Base-by-base conservation (phyloP, 2,113 vertebrate genomes). In the Campylomormyrus tamandua region DNA sequence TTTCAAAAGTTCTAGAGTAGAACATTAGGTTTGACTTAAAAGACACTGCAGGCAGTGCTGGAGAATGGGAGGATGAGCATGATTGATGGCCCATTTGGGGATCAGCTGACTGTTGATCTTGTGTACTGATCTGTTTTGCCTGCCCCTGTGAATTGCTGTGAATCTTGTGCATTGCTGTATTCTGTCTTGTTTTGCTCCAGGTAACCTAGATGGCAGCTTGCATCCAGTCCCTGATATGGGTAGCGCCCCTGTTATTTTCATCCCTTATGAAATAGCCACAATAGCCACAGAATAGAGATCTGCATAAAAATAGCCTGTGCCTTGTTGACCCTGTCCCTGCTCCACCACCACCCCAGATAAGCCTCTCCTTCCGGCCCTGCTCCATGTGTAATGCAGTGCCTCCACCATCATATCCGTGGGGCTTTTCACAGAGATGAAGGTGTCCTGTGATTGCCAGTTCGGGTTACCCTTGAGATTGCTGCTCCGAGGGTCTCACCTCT, bases 401-500 rank as follows among this genome's bases (percentile, higher is more conserved):
- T 77, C 70, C 70, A 77, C 70, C 70, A 19, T 39, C 35, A 19
- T 42, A 80, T 17, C 74, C 1, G 31, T 31, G 35, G 83, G 83
- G 80, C 80, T 48, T 8, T 17, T 83, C 9, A 39, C 80, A 45
- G 80, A 42, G 45, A 83, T 46, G 85, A 31, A 7, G 85, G 85
- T 84, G 35, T 80, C 31, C 35, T n/a, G 83, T 24, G 8, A 45
- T 39, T n/a, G 17, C 42, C 39, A 0, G 45, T 3, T n/a, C 3
- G 39, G 70, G 3, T 50, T 83, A 74, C 27, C 17, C 46, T 52
- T 52, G 17, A 39, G 49, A 5, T 52, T 35, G 24, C 4, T 31
- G 53, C 35, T 35, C 15, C 0, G 5, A 8, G 11, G 15, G 83
- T 27, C 94, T 83, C 92, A 98, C 97, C 97, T 98, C 97, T 0